Conservation (phyloP, 2,113 vertebrate species). For the Cacatua alba region DNA sequence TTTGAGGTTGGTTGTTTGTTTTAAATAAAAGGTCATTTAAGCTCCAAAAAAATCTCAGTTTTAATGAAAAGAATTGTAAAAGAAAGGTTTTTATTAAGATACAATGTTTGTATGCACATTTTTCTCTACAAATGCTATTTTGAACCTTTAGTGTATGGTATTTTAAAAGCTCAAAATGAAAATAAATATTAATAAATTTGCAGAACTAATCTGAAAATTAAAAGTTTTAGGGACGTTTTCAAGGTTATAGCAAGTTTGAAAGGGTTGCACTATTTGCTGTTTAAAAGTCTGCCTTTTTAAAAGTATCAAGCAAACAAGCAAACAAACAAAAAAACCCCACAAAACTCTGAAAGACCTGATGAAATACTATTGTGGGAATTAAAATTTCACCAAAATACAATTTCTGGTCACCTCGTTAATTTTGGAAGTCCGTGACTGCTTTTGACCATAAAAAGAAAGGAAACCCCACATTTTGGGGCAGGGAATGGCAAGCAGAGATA, state of each 20-base stretch:
- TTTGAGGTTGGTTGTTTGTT: no score
- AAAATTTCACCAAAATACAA: not conserved
- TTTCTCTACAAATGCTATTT: not conserved
- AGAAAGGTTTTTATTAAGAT: not conserved
- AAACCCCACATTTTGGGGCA: not conserved
- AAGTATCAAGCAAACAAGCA: not conserved
- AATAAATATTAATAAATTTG: not conserved
- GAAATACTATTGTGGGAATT: not conserved
- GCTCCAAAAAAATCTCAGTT: not conserved
- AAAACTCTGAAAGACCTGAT: not conserved
- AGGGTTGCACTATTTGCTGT: not conserved
- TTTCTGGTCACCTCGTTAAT: not conserved
- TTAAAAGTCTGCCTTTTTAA: not conserved
- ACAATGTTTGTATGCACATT: not conserved
- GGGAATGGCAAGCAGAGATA: not conserved
- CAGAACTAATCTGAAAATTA: not conserved
- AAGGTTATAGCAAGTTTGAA: not conserved
- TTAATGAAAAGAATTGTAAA: not conserved
- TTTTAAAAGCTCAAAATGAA: not conserved
- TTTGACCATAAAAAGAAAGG: not conserved
- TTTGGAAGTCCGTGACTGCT: not conserved
- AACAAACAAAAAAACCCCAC: not conserved
- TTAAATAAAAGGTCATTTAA: not conserved
- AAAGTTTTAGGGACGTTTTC: not conserved
- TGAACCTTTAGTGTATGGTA: not conserved